Conservation (phyloP, 2,888 invertebrate species). For the Chironomus tentans region DNA sequence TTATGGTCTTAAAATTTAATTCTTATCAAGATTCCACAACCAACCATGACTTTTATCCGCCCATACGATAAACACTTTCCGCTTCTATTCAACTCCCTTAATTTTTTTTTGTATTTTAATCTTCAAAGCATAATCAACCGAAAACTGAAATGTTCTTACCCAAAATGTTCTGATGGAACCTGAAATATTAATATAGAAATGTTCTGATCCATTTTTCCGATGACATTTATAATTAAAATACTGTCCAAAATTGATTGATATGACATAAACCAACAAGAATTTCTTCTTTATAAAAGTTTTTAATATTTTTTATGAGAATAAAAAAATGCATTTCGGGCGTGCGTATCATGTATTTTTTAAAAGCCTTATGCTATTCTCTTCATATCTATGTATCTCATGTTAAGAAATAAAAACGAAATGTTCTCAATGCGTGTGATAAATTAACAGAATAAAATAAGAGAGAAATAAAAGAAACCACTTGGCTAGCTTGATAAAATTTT, state of each 20-base stretch:
- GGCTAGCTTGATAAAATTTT: no score
- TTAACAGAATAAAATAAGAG: constrained; percentile 5
- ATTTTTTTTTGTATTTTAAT: neutral
- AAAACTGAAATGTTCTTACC: neutral
- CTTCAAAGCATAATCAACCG: no score
- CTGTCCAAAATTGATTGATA: neutral
- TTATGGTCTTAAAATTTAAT: no score
- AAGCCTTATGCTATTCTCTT: neutral
- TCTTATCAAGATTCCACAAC: no score
- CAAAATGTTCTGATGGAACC: no score
- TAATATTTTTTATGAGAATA: no score
- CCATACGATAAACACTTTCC: no score
- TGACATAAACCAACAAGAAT: constrained; percentile 3
- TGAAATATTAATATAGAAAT: neutral
- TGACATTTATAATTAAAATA: constrained; percentile 2
- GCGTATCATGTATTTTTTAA: neutral
- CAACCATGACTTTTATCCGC: no score
- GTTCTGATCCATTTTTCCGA: neutral
- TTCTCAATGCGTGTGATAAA: constrained; percentile 7
- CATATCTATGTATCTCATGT: neutral
- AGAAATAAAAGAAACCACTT: neutral
- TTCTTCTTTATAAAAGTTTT: neutral
- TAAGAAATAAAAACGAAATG: neutral
- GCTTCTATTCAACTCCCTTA: neutral
- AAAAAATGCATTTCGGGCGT: no score